Evolutionary conservation across 2,888 invertebrate genomes (phyloP).

Genomic region (Urechis unicinctus): DNA sequence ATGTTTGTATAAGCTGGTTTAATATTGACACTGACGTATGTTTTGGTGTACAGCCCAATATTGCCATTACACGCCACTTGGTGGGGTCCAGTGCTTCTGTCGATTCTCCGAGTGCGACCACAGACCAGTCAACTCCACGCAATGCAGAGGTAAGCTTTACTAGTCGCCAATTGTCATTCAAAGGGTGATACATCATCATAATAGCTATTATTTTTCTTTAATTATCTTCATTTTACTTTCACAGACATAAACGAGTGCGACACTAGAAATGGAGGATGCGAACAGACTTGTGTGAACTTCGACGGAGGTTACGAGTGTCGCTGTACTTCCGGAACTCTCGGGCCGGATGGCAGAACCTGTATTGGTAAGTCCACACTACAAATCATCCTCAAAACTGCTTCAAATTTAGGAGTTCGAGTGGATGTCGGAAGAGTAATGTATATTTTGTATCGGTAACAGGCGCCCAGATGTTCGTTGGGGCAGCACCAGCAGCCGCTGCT

Average conservation of each 20-base stretch:
- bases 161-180: neutral
- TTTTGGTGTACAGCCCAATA: conserved; percentile 3
- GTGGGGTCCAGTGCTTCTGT: conserved; percentile 17
- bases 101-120: conserved; percentile 5
- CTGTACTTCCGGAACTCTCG: conserved; percentile 12
- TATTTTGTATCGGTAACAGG: neutral
- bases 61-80: conserved; percentile 10
- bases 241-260: conserved; percentile 19
- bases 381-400: too few species aligned
- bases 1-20: neutral
- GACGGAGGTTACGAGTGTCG: conserved; percentile 14
- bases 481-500: neutral
- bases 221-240: neutral
- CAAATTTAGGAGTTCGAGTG: too few species aligned
- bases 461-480: neutral
- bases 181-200: too few species aligned
- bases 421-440: too few species aligned
- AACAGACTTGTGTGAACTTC: conserved; percentile 15
- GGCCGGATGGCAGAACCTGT: conserved; percentile 9
- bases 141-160: conserved; percentile 8
- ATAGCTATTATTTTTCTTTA: neutral
- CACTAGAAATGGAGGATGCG: conserved; percentile 17
- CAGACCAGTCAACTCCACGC: conserved; percentile 12
- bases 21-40: neutral
- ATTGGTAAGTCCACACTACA: conserved; percentile 14